These are phyloP conservation scores for Catostylus mosaicus DNA, from an alignment of 30 jellyfish, hydroid and myxozoan species.

Conservation along the genomic window DNA sequence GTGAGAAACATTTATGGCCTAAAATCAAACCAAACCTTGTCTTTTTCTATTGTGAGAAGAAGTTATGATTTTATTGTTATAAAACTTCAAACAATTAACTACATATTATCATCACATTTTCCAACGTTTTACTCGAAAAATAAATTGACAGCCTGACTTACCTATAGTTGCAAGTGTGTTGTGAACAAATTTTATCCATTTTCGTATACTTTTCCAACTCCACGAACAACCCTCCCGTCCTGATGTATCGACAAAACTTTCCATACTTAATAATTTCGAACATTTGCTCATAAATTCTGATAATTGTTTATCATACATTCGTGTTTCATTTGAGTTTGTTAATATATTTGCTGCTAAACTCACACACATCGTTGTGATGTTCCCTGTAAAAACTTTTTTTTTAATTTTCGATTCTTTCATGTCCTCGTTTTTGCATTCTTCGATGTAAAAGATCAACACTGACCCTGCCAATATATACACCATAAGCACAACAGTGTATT, in stretches of 20 bases:
- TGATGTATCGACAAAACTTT: neutral
- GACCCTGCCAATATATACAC: conserved; percentile 68
- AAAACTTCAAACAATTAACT: too few species aligned
- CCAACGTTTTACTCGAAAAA: too few species aligned
- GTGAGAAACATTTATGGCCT: too few species aligned
- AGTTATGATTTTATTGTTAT: too few species aligned
- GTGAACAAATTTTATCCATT: conserved; percentile 62
- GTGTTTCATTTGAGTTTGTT: conserved; percentile 10
- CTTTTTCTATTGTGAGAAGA: too few species aligned
- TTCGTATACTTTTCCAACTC: conserved; percentile 48
- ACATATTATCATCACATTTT: too few species aligned
- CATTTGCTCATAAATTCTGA: conserved; percentile 10
- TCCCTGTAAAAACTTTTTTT: conserved; percentile 8
- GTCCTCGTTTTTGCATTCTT: conserved; percentile 46
- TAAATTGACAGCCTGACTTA: too few species aligned
- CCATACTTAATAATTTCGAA: conserved; percentile 2
- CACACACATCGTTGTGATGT: conserved; percentile 33
- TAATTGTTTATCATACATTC: neutral
- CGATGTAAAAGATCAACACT: conserved; percentile 34
- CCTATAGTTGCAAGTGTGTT: conserved; percentile 58
- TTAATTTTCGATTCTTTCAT: neutral
- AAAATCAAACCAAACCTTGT: too few species aligned
- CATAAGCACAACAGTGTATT: conserved; percentile 40
- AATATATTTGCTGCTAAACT: neutral
- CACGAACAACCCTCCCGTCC: conserved; percentile 26